These are phyloP conservation scores for Hofmannophila pseudospretella DNA, from an alignment of 2,888 invertebrate species.

Conservation along the genomic window DNA sequence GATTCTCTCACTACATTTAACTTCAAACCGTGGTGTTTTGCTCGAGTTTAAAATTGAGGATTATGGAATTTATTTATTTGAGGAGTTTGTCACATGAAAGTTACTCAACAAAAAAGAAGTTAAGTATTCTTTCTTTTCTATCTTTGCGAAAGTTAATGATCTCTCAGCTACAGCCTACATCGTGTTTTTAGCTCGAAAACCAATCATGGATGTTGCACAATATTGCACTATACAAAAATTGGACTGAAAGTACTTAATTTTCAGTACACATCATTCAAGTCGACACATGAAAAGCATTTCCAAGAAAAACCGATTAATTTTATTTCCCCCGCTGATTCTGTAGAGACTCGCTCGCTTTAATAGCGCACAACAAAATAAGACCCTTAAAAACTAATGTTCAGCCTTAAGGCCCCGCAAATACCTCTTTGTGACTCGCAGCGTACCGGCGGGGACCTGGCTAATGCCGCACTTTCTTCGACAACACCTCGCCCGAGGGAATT, in stretches of 20 bases:
- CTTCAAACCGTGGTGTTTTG: conserved; percentile 6
- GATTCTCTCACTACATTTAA: conserved; percentile 54
- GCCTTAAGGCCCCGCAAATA: conserved; percentile 74
- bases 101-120: too few relatives aligned
- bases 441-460: conserved; percentile 55
- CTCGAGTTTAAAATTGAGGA: conserved; percentile 7
- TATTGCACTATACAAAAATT: too few relatives aligned
- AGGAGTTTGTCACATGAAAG: neutral
- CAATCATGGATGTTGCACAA: too few relatives aligned
- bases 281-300: too few relatives aligned
- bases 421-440: conserved; percentile 71
- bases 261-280: too few relatives aligned
- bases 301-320: conserved; percentile 59
- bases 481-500: conserved; percentile 15
- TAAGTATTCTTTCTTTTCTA: too few relatives aligned
- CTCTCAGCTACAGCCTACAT: neutral
- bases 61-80: neutral
- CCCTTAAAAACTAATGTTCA: conserved; percentile 76
- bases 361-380: conserved; percentile 73
- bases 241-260: too few relatives aligned
- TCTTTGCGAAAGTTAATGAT: too few relatives aligned
- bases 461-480: conserved; percentile 44
- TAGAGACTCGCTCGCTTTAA: conserved; percentile 66
- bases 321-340: conserved; percentile 70
- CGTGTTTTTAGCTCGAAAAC: neutral